Evolutionary conservation across 2,113 vertebrate species (phyloP).

Genomic region (Onychostruthus taczanowskii): DNA sequence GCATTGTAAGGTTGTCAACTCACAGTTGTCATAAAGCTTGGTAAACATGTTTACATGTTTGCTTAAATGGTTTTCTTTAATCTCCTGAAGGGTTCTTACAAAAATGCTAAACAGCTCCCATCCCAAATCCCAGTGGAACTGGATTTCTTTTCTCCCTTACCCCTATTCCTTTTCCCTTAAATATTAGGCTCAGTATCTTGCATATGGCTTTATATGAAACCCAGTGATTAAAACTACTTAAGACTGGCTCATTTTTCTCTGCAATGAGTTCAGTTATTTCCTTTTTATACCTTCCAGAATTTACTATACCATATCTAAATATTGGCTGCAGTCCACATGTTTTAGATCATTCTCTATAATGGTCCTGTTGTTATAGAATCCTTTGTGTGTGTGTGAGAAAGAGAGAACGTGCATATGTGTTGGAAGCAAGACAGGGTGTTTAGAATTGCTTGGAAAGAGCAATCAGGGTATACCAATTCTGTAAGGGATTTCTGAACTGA

Average conservation of each 20-base stretch:
- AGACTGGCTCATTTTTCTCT: conserved; percentile 57
- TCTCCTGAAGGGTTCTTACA: neutral
- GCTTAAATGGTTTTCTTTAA: neutral
- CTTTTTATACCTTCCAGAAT: conserved; percentile 68
- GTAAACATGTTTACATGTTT: neutral
- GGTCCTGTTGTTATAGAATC: conserved; percentile 57
- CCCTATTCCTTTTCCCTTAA: neutral
- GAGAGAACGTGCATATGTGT: conserved; percentile 41
- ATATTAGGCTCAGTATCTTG: conserved; percentile 9
- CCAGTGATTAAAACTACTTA: conserved; percentile 52
- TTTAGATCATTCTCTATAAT: conserved; percentile 70
- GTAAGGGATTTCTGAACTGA: conserved; percentile 28
- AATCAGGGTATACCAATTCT: conserved; percentile 41
- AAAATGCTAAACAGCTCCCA: neutral
- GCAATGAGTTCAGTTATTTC: conserved; percentile 64
- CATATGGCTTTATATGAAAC: conserved; percentile 40
- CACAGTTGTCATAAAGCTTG: neutral
- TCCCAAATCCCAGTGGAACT: neutral
- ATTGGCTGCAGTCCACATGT: conserved; percentile 65
- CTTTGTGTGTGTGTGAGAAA: conserved; percentile 45
- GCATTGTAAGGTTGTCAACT: neutral
- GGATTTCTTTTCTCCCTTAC: neutral
- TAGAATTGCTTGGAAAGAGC: conserved; percentile 36
- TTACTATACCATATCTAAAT: conserved; percentile 69
- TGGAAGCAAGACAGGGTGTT: conserved; percentile 44